Conservation (phyloP, 1,140 invertebrate species). For the Drosophila eugracilis region DNA sequence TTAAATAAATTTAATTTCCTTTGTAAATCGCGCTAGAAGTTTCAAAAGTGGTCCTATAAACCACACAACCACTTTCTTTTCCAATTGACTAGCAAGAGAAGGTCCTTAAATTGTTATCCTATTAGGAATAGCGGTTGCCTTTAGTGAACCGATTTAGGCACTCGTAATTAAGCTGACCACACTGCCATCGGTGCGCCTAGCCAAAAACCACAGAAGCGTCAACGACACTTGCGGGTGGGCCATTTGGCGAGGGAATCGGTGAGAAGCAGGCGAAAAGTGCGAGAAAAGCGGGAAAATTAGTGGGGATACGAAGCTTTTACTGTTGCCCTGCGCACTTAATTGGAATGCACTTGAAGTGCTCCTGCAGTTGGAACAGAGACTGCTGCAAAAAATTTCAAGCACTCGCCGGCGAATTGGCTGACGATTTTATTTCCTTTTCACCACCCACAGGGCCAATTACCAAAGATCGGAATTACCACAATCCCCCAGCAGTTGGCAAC, state of each 20-base stretch:
- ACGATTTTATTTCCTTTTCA: conserved; percentile 40
- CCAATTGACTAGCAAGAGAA: background rate
- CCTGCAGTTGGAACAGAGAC: conserved; percentile 41
- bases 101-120: background rate
- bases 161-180: conserved; percentile 15
- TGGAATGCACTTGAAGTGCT: conserved; percentile 74
- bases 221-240: conserved; percentile 67
- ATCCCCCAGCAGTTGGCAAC: background rate
- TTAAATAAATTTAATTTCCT: too few species aligned
- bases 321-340: conserved; percentile 59
- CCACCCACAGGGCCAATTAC: conserved; percentile 34
- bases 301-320: conserved; percentile 22
- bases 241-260: conserved; percentile 49
- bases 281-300: conserved; percentile 16
- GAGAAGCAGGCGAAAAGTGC: background rate
- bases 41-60: too few species aligned
- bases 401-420: conserved; percentile 44
- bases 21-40: too few species aligned
- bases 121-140: background rate
- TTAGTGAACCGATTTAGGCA: background rate
- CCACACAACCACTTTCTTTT: too few species aligned
- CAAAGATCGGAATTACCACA: conserved; percentile 29
- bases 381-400: conserved; percentile 48
- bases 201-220: conserved; percentile 44
- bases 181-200: background rate